These are phyloP conservation scores for Gymnothorax reevesii DNA, from an alignment of 2,797 vertebrate genomes.

Conservation along the genomic window DNA sequence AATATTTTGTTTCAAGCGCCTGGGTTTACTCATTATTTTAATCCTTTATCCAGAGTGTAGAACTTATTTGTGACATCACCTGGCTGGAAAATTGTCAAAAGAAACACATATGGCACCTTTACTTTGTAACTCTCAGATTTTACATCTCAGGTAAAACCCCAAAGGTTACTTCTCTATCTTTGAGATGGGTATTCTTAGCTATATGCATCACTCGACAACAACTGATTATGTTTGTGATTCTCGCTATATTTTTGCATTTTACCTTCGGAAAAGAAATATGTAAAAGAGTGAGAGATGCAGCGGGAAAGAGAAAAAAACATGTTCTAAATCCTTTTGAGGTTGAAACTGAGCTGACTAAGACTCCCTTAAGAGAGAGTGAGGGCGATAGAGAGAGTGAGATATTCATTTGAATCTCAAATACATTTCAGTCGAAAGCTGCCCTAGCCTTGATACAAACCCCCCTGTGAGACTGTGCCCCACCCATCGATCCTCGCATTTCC, in stretches of 20 bases:
- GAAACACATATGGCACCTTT: too few relatives aligned
- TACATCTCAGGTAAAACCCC: neutral
- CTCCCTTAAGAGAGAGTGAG: conserved; percentile 60
- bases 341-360: conserved; percentile 60
- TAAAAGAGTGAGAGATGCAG: conserved; percentile 30
- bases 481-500: conserved; percentile 32
- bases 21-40: too few relatives aligned
- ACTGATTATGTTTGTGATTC: neutral
- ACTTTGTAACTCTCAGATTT: too few relatives aligned
- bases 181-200: neutral
- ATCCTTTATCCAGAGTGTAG: too few relatives aligned
- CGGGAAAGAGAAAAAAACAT: conserved; percentile 42
- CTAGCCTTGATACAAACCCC: conserved; percentile 72
- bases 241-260: conserved; percentile 25
- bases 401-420: conserved; percentile 77
- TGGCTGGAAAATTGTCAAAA: too few relatives aligned
- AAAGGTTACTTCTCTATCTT: neutral
- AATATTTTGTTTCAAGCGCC: too few relatives aligned
- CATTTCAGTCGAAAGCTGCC: conserved; percentile 78
- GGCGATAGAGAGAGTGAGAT: conserved; percentile 55
- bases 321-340: conserved; percentile 39
- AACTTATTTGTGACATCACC: too few relatives aligned
- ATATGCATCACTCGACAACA: neutral
- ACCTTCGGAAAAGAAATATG: conserved; percentile 24
- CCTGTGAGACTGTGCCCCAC: conserved; percentile 53